Base-by-base conservation (phyloP, 2,113 vertebrate species). In the Onychostruthus taczanowskii region DNA sequence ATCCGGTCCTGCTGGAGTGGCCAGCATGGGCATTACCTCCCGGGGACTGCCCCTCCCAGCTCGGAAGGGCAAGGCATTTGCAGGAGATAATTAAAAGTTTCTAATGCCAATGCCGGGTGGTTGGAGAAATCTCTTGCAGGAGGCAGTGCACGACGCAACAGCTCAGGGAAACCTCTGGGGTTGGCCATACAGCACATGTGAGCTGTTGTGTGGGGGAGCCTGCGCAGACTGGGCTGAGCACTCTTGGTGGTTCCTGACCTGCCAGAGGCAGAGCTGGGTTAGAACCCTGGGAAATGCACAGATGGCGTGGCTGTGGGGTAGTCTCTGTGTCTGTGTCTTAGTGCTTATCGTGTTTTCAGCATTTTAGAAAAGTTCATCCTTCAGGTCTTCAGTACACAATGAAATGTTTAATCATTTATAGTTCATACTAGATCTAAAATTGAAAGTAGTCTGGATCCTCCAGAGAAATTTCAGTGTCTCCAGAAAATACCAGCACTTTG, bases 131-230 rank as follows among this genome's bases (percentile, higher is more conserved):
- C 12, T 44, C 63, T 67, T 62, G 46, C 44, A 37, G 0, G 10
- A 63, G 46, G 23, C 18, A 7, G n/a, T 10, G 31, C 41, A 28
- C 0, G 1, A 4, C 4, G 4, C 16, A 5, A 26, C 23, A 12
- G 77, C 30, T 53, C 63, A 19, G 64, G 61, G 80, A 73, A 49
- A 7, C 21, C 16, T 68, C 26, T 55, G 0, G 3, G 37, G 21
- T 2, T 58, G 80, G 61, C 24, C 1, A 0, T 0, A 0, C 43
- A n/a, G 70, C 72, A 30, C 0, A 0, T 13, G 44, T 15, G 53
- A 72, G 49, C 20, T 64, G 33, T 27, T 28, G 23, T 7, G 4
- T 10, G 31, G 55, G 52, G 52, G 4, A 85, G 56, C n/a, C 87
- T 55, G 76, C 33, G 11, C 13, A 13, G 3, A 1, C 63, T 41